These are phyloP conservation scores for Eupithecia inturbata DNA, from an alignment of 2,888 invertebrate genomes.

Conservation along the genomic window DNA sequence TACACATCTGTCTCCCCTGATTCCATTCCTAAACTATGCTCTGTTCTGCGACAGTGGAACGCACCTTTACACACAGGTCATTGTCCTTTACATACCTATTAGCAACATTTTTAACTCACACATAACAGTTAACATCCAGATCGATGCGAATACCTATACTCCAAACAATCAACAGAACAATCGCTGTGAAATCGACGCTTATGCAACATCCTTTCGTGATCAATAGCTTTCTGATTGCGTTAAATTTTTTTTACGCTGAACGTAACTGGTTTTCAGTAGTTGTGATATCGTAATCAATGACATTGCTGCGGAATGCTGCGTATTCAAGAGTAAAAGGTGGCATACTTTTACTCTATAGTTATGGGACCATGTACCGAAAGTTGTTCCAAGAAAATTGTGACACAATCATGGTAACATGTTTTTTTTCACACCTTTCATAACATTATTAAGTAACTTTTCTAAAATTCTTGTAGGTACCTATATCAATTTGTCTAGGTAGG, in stretches of 20 bases:
- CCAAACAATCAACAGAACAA: conserved; percentile 13
- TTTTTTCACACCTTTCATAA: no score
- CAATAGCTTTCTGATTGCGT: conserved; percentile 14
- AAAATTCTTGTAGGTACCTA: no score
- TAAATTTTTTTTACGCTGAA: not conserved
- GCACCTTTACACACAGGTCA: not conserved
- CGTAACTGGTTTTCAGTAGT: not conserved
- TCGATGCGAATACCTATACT: not conserved
- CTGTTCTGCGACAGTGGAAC: not conserved
- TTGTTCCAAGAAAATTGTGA: not conserved
- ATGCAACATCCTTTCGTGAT: conserved; percentile 34
- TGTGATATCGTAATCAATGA: not conserved
- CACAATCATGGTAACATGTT: not conserved
- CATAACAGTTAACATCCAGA: not conserved
- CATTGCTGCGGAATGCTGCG: not conserved
- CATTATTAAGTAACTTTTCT: not conserved
- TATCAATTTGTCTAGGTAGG: not conserved
- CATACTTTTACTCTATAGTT: not conserved
- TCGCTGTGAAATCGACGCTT: conserved; percentile 35
- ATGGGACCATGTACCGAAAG: not conserved
- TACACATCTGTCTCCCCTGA: not conserved
- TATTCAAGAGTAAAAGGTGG: not conserved
- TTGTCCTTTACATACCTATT: not conserved
- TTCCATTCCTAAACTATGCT: not conserved
- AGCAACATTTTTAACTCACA: not conserved